These are phyloP conservation scores for Latrodectus geometricus DNA, from an alignment of 1,140 invertebrate genomes.

Conservation along the genomic window DNA sequence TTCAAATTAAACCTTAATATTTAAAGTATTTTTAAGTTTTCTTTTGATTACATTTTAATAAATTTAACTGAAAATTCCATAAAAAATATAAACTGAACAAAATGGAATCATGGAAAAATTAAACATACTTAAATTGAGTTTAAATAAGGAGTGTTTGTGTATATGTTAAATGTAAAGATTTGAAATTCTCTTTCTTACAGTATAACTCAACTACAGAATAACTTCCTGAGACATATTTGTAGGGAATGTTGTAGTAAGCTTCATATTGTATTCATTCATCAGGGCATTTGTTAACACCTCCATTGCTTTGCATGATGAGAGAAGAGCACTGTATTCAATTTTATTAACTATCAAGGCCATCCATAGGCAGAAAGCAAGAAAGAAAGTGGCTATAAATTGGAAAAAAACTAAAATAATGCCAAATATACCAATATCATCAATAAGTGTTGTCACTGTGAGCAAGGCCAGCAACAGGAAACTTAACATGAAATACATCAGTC, in stretches of 20 bases:
- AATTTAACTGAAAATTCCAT: no score
- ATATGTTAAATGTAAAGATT: no score
- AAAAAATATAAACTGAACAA: no score
- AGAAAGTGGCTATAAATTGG: conserved; percentile 66
- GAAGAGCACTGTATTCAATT: conserved; percentile 69
- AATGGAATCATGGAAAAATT: no score
- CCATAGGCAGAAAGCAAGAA: conserved; percentile 68
- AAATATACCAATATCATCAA: conserved; percentile 62
- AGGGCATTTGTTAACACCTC: conserved; percentile 41
- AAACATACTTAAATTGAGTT: no score
- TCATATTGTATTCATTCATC: conserved; percentile 52
- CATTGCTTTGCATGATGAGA: conserved; percentile 68
- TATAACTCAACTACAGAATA: not conserved
- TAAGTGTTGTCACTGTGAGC: conserved; percentile 44
- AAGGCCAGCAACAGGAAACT: conserved; percentile 61
- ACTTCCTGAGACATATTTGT: conserved; percentile 18
- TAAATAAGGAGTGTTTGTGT: no score
- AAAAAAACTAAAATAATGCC: conserved; percentile 63
- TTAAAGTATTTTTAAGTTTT: no score
- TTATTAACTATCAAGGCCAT: conserved; percentile 68
- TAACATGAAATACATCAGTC: conserved; percentile 63
- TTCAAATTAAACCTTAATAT: no score
- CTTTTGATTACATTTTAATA: no score
- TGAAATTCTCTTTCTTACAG: no score
- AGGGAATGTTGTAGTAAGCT: conserved; percentile 12